Conservation (phyloP, 2,113 vertebrate genomes). For the Corvus moneduloides region DNA sequence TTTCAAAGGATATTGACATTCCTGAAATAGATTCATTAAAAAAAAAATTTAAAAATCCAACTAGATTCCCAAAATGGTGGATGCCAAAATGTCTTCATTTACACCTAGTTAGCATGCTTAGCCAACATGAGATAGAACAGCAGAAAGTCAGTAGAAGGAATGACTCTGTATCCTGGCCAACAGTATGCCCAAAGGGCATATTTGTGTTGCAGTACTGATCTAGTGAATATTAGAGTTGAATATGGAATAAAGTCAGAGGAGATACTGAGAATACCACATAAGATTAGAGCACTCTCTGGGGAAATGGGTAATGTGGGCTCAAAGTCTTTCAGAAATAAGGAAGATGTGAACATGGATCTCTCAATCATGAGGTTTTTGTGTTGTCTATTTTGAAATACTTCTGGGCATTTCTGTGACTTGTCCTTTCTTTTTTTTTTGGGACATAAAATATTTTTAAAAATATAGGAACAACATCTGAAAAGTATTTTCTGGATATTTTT, state of each 20-base stretch:
- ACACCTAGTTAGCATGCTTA: neutral
- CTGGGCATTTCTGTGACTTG: neutral
- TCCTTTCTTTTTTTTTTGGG: neutral
- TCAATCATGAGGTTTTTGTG: neutral
- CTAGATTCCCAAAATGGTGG: neutral
- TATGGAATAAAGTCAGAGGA: neutral
- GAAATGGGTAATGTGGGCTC: neutral
- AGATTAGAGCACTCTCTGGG: neutral
- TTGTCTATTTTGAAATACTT: neutral
- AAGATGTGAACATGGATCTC: neutral
- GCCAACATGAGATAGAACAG: neutral
- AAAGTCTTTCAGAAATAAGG: neutral
- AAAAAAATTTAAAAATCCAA: neutral
- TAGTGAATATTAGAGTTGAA: constrained; percentile 15
- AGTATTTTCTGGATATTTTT: neutral
- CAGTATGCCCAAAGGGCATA: neutral
- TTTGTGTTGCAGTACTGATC: neutral
- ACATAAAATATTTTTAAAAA: neutral
- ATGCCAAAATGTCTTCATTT: neutral
- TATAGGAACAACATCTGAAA: neutral
- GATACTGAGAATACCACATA: neutral
- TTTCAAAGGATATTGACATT: neutral
- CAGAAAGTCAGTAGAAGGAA: neutral
- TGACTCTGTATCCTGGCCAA: neutral
- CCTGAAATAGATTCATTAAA: neutral